Conservation (phyloP, 2,113 vertebrate genomes). For the Onychostruthus taczanowskii region DNA sequence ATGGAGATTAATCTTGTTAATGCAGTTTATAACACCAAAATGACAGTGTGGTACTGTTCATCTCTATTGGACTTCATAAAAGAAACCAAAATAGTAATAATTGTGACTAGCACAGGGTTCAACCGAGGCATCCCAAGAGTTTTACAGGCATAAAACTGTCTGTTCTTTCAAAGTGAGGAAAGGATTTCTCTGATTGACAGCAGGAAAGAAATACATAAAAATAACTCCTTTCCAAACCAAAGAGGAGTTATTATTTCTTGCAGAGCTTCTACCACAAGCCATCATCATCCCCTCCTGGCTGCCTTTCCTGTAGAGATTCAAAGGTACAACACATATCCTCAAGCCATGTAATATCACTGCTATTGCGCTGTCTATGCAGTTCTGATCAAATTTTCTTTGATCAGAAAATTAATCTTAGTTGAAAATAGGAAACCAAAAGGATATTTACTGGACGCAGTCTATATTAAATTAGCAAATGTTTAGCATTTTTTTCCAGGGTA, state of each 20-base stretch:
- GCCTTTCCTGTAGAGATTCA: constrained; percentile 25
- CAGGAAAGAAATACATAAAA: constrained; percentile 21
- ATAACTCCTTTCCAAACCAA: constrained; percentile 36
- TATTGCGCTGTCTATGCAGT: constrained; percentile 2
- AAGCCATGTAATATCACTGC: constrained; percentile 26
- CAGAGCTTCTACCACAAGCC: constrained; percentile 38
- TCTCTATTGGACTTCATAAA: background rate
- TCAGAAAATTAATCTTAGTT: constrained; percentile 45
- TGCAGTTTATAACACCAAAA: background rate
- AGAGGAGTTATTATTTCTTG: constrained; percentile 39
- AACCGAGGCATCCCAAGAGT: background rate
- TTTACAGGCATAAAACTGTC: background rate
- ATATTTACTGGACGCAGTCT: background rate
- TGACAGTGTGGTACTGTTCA: background rate
- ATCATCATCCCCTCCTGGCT: constrained; percentile 39
- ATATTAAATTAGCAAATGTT: constrained; percentile 27
- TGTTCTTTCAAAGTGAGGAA: background rate
- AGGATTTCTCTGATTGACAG: constrained; percentile 21
- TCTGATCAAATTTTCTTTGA: constrained; percentile 51
- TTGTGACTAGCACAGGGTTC: background rate
- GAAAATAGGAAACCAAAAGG: constrained; percentile 12
- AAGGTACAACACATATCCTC: constrained; percentile 12
- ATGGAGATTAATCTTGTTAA: background rate
- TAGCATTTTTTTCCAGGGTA: constrained; percentile 7
- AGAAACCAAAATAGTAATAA: background rate